Evolutionary conservation across 30 jellyfish, hydroid and myxozoan genomes (phyloP), one percentile per base, ranked within the genome.

Genomic region (Phacellophora camtschatica): DNA sequence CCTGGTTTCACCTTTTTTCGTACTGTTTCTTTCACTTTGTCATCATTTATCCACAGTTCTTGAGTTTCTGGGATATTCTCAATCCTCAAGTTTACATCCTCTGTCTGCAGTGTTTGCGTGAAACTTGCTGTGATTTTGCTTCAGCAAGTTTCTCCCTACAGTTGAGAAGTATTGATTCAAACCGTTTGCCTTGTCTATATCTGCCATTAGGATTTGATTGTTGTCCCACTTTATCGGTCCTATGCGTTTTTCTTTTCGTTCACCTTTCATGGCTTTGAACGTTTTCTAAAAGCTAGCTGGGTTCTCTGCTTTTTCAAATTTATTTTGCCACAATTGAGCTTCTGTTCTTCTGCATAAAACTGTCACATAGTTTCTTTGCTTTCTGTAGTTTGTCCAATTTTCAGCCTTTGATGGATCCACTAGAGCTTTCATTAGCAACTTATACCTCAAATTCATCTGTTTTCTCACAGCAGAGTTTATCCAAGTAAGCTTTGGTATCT

Each of bases 111-210:
- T n/a, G 16, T 32, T 32, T 23, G 53, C 29, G n/a, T n/a, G n/a
- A n/a, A n/a, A n/a, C n/a, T n/a, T n/a, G n/a, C n/a, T n/a, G n/a
- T n/a, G 32, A 18, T n/a, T 37, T 50, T 48, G 55, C 74, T 72
- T 29, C 77, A 72, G 86, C 86, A 45, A 48, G 86, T 29, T 72
- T 72, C 23, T 72, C 54, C 86, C 86, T 59, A 72, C 86, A 22
- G 76, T 72, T 48, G 77, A 50, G 28, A 72, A 72, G 72, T 48
- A 72, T 25, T 2, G 86, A 30, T 72, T 72, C 34, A 72, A 54
- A 54, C 86, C 3, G 58, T 72, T 72, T 46, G 86, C 86, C 86
- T 24, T 72, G 57, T 72, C 86, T 48, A 28, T 23, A 72, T 72
- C 74, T 27, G 67, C 66, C 23, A 37, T 67, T 51, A 50, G 74